phyloP scores from a whole-genome alignment of 2,797 vertebrate genomes.

The Poecile montanus region DNA sequence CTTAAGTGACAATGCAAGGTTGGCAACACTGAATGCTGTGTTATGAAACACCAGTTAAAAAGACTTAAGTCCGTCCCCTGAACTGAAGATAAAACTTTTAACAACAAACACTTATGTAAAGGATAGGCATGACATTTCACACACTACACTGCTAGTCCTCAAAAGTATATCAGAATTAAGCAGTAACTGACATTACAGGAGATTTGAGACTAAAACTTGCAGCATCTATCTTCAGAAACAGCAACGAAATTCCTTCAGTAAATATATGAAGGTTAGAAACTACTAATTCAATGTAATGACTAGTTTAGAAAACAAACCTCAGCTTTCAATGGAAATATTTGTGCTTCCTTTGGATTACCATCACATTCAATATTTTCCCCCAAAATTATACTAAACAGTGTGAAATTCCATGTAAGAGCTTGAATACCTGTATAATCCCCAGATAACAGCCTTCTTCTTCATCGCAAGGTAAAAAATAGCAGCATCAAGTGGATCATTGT shows the following conservation, averaged over 20 bases:
- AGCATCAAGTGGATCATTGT: constrained; percentile 94
- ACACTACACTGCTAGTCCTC: not conserved
- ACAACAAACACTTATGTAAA: not conserved
- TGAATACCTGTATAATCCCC: constrained; percentile 94
- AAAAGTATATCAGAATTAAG: not conserved
- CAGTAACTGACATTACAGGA: not conserved
- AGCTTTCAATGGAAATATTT: not conserved
- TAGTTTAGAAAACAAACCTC: not conserved
- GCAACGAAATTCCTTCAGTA: not conserved
- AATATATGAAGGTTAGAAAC: not conserved
- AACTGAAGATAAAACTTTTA: not conserved
- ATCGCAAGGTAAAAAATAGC: constrained; percentile 96
- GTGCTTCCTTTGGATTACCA: not conserved
- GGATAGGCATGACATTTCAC: not conserved
- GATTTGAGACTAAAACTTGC: not conserved
- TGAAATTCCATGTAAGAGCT: not conserved
- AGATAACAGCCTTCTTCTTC: constrained; percentile 98
- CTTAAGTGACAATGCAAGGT: not conserved
- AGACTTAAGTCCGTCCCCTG: not conserved
- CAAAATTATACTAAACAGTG: not conserved
- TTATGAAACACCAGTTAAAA: not conserved
- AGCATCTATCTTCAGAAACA: not conserved
- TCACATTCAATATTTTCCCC: not conserved
- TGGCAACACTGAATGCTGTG: accelerated
- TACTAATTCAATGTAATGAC: not conserved